Evolutionary conservation across 2,888 invertebrate species (phyloP).

Genomic region (Drosophila bunnanda): DNA sequence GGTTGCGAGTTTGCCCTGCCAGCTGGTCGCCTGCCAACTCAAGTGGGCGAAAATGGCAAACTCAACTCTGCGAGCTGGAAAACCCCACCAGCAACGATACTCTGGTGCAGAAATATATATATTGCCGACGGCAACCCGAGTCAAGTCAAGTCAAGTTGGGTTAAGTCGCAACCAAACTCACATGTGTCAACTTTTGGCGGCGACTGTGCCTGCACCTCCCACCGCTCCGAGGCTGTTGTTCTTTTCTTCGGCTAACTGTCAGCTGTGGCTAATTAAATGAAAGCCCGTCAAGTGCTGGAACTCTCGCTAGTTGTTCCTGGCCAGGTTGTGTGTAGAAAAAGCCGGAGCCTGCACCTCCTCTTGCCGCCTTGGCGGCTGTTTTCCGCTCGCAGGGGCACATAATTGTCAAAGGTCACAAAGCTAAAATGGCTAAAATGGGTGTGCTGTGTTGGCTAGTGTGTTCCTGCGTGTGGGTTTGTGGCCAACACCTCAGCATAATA

Average conservation of each 20-base stretch:
- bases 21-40: slow-evolving; percentile 55
- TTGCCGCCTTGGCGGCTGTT: slow-evolving; percentile 37
- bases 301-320: slow-evolving; percentile 63
- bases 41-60: slow-evolving; percentile 52
- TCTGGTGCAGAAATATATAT: slow-evolving; percentile 14
- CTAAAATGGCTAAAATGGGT: slow-evolving; percentile 15
- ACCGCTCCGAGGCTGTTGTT: slow-evolving; percentile 29
- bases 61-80: slow-evolving; percentile 41
- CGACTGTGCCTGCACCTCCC: slow-evolving; percentile 39
- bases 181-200: slow-evolving; percentile 51
- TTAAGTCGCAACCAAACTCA: slow-evolving; percentile 29
- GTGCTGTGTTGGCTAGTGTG: slow-evolving; percentile 24
- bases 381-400: slow-evolving; percentile 61
- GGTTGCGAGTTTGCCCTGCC: slow-evolving; percentile 29
- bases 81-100: slow-evolving; percentile 17
- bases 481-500: slow-evolving; percentile 66
- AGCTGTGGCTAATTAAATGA: slow-evolving; percentile 79
- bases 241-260: slow-evolving; percentile 74
- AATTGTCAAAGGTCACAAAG: slow-evolving; percentile 64
- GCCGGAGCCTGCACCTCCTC: slow-evolving; percentile 2
- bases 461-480: slow-evolving; percentile 23
- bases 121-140: slow-evolving; percentile 57
- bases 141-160: slow-evolving; percentile 48
- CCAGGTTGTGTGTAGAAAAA: slow-evolving; percentile 41
- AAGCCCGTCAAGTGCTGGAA: slow-evolving; percentile 71